Evolutionary conservation across 2,888 invertebrate species (phyloP).

Genomic region (Hyles lineata): DNA sequence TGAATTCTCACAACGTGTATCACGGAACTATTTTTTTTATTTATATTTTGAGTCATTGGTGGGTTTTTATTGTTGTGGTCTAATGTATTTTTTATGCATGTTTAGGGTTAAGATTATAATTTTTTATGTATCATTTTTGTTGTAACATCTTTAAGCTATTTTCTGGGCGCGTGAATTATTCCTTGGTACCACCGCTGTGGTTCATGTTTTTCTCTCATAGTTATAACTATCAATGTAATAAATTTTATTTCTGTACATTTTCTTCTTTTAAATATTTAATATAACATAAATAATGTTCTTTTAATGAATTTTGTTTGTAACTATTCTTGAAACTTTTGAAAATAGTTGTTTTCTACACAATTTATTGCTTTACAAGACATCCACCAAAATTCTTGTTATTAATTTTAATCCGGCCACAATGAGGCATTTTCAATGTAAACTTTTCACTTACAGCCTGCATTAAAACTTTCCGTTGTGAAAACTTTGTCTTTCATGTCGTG

Average conservation of each 20-base stretch:
- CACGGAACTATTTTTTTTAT: constrained; percentile 52
- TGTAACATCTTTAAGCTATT: too few species aligned
- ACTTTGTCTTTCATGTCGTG: constrained; percentile 20
- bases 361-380: not conserved
- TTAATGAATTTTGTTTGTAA: too few species aligned
- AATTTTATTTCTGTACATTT: too few species aligned
- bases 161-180: too few species aligned
- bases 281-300: too few species aligned
- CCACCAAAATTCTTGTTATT: not conserved
- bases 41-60: constrained; percentile 45
- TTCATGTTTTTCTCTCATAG: too few species aligned
- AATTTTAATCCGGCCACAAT: constrained; percentile 9
- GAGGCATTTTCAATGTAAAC: constrained; percentile 32
- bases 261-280: not conserved
- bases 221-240: too few species aligned
- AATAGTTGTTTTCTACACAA: not conserved
- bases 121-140: too few species aligned
- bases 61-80: constrained; percentile 16
- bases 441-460: constrained; percentile 22
- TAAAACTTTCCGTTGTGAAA: constrained; percentile 9
- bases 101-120: not conserved
- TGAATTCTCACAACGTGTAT: constrained; percentile 81
- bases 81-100: constrained; percentile 6
- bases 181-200: too few species aligned
- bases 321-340: not conserved